Conservation (phyloP, 1,140 invertebrate species). For the Philaenus spumarius region DNA sequence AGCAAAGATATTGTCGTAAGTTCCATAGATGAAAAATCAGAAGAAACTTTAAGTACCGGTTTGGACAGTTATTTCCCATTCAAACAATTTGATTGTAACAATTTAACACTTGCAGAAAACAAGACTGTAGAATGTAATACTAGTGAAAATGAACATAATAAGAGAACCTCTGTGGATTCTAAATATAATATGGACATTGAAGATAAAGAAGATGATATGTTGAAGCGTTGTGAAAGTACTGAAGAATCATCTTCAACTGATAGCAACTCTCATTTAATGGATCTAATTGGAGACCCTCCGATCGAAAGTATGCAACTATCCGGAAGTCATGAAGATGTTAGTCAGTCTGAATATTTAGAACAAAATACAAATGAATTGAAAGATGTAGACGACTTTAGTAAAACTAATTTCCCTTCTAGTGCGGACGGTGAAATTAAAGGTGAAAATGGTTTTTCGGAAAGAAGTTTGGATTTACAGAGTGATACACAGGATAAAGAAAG, state of each 20-base stretch:
- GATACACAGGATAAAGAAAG: background rate
- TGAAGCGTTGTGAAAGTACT: background rate
- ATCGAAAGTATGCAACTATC: no score
- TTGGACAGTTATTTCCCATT: no score
- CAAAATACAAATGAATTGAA: background rate
- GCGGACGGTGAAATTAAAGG: background rate
- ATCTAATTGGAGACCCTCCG: background rate
- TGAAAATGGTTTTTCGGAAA: background rate
- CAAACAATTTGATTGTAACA: no score
- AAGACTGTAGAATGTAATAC: no score
- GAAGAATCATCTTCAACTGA: slow-evolving; percentile 12
- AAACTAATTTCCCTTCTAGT: background rate
- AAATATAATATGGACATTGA: background rate
- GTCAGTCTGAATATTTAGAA: no score
- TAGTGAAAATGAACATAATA: no score
- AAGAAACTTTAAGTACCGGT: no score
- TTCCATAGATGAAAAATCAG: no score
- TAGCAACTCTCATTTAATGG: slow-evolving; percentile 4
- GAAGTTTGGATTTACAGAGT: background rate
- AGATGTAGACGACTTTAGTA: background rate
- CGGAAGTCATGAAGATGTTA: no score
- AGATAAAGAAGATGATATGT: background rate
- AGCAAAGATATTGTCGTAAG: no score
- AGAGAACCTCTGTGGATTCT: background rate
- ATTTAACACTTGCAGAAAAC: no score